These are phyloP conservation scores for Donacobius atricapilla DNA, from an alignment of 2,113 vertebrate genomes.

Conservation along the genomic window DNA sequence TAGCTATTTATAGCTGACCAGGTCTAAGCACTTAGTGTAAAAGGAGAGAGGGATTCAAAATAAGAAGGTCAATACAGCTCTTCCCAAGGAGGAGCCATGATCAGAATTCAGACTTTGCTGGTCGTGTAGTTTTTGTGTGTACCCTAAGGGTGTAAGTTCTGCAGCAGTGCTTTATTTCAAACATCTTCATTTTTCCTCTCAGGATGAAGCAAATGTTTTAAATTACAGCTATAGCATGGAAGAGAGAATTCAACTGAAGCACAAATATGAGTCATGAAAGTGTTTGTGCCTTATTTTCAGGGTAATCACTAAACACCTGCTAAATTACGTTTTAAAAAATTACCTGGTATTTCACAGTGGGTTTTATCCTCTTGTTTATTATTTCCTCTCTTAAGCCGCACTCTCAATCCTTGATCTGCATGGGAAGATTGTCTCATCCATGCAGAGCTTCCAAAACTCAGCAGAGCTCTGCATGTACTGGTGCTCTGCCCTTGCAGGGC, in stretches of 20 bases:
- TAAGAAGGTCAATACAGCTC: not conserved
- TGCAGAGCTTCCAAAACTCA: not conserved
- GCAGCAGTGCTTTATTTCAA: not conserved
- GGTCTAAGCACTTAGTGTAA: not conserved
- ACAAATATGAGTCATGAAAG: slow-evolving; percentile 42
- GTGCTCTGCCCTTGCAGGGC: not conserved
- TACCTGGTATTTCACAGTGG: not conserved
- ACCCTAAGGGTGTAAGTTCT: not conserved
- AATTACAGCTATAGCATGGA: slow-evolving; percentile 12
- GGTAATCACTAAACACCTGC: slow-evolving; percentile 49
- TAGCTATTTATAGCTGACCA: not conserved
- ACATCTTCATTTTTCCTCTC: not conserved
- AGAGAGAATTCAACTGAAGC: slow-evolving; percentile 23
- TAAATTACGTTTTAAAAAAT: slow-evolving; percentile 42
- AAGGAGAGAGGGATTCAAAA: not conserved
- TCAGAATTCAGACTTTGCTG: not conserved
- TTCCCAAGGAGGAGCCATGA: not conserved
- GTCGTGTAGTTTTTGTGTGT: not conserved
- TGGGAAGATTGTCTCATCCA: not conserved
- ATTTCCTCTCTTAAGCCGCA: not conserved
- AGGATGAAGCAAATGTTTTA: slow-evolving; percentile 29
- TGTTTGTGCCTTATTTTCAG: slow-evolving; percentile 25
- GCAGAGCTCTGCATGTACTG: not conserved
- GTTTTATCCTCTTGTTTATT: slow-evolving; percentile 23
- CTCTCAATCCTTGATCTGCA: not conserved